phyloP scores from a whole-genome alignment of 2,113 vertebrate species.

The Misgurnus anguillicaudatus region DNA sequence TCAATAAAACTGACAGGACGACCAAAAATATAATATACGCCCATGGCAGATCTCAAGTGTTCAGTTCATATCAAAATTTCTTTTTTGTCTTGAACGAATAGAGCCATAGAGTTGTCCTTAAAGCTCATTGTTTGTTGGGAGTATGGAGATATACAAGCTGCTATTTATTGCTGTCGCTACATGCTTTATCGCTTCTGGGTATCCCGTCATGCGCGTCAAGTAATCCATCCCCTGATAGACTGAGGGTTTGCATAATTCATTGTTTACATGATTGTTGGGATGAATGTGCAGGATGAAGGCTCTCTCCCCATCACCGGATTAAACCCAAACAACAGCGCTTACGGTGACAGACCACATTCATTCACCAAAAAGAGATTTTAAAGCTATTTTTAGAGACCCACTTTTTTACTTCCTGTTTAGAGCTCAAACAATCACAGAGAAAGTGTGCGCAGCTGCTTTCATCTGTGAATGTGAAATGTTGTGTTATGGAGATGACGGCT shows the following conservation, averaged over 20 bases:
- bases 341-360: constrained; percentile 16
- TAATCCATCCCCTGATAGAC: constrained; percentile 47
- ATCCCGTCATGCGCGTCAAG: constrained; percentile 36
- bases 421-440: not conserved
- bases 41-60: not conserved
- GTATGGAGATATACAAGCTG: constrained; percentile 12
- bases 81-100: constrained; percentile 19
- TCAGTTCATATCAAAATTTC: not conserved
- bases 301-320: constrained; percentile 26
- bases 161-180: constrained; percentile 27
- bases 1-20: not conserved
- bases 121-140: constrained; percentile 6
- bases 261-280: constrained; percentile 31
- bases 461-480: not conserved
- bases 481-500: not conserved
- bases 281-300: constrained; percentile 41
- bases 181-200: constrained; percentile 23
- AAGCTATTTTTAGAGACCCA: constrained; percentile 52
- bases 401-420: constrained; percentile 28
- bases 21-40: not conserved
- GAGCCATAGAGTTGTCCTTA: constrained; percentile 1
- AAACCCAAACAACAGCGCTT: constrained; percentile 29
- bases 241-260: constrained; percentile 40
- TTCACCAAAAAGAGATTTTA: constrained; percentile 43
- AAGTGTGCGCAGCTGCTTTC: constrained; percentile 3